These are phyloP conservation scores for Stegophylla sp. DNA, from an alignment of 2,888 invertebrate species.

Conservation along the genomic window DNA sequence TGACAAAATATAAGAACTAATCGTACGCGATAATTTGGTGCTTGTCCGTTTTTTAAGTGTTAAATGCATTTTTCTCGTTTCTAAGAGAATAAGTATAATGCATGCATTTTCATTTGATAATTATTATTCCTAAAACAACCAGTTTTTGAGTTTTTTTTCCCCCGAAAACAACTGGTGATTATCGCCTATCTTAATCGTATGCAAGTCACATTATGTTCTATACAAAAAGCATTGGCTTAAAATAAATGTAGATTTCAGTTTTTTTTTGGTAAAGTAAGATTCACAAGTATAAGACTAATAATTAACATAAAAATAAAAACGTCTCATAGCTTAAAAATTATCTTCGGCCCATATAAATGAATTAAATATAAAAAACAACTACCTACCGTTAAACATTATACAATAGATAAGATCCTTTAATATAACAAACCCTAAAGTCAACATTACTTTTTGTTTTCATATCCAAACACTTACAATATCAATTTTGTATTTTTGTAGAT, in stretches of 20 bases:
- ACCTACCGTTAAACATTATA: too few relatives aligned
- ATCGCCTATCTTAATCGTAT: not conserved
- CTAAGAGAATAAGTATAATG: not conserved
- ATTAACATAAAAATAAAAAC: too few relatives aligned
- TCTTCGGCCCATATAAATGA: too few relatives aligned
- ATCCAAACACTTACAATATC: too few relatives aligned
- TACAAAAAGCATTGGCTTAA: not conserved
- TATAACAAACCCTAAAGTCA: too few relatives aligned
- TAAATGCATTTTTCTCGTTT: not conserved
- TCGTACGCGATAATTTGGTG: conserved; percentile 11
- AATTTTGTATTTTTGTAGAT: too few relatives aligned
- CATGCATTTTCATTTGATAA: not conserved
- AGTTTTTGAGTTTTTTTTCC: not conserved
- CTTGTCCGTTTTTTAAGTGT: conserved; percentile 15
- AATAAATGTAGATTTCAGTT: not conserved
- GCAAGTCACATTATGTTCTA: not conserved
- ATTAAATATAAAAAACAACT: too few relatives aligned
- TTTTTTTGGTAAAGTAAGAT: not conserved
- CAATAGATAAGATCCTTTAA: too few relatives aligned
- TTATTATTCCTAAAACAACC: not conserved
- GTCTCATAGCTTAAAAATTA: too few relatives aligned
- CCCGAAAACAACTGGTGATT: not conserved
- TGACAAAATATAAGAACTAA: conserved; percentile 20
- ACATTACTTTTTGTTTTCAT: too few relatives aligned
- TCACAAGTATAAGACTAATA: not conserved